Conservation (phyloP, 2,797 vertebrate species). For the Chlorospingus semifuscus region DNA sequence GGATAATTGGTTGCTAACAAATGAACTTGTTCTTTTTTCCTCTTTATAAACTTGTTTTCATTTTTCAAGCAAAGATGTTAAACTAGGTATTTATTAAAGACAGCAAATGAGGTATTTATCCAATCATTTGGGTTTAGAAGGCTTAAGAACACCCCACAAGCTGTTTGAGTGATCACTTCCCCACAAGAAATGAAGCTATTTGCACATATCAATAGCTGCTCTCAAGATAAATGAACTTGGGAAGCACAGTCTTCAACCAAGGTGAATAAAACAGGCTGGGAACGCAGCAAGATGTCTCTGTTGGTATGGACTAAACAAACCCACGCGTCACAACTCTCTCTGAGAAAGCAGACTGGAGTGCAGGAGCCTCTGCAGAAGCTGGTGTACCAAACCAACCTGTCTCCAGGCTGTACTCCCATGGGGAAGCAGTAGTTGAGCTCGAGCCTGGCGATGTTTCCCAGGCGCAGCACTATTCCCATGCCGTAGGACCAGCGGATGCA, state of each 20-base stretch:
- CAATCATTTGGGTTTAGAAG: neutral
- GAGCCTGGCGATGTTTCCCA: constrained; percentile 94
- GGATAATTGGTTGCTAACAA: neutral
- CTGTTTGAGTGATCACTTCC: neutral
- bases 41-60: neutral
- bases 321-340: neutral
- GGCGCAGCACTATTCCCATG: constrained; percentile 87
- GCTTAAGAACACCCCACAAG: neutral
- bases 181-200: neutral
- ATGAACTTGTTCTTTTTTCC: neutral
- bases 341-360: neutral
- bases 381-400: constrained; percentile 79
- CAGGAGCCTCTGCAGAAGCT: neutral
- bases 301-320: neutral
- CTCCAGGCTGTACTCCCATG: constrained; percentile 93
- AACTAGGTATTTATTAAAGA: neutral
- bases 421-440: constrained; percentile 98
- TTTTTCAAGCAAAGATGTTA: neutral
- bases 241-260: neutral
- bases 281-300: neutral
- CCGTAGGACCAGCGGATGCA: constrained; percentile 97
- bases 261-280: rapidly evolving
- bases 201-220: neutral
- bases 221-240: neutral
- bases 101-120: neutral